Evolutionary conservation across 2,797 vertebrate species (phyloP).

Genomic region (Lemur catta): DNA sequence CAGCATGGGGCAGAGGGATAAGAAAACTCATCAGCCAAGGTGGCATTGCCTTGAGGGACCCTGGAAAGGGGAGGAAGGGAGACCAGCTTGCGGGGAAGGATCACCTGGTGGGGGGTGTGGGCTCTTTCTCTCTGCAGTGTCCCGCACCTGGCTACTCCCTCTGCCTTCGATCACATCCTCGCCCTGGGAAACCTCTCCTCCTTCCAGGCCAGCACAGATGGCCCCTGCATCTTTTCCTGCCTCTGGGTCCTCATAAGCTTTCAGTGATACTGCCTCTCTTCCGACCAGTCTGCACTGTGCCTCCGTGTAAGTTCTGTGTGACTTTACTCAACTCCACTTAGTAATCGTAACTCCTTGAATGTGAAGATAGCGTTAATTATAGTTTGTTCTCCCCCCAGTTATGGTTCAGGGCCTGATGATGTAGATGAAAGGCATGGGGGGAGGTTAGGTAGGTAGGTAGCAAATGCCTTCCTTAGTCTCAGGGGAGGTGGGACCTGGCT

Average conservation of each 20-base stretch:
- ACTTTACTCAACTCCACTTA: background rate
- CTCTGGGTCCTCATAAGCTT: background rate
- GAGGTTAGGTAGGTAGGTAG: too few species aligned
- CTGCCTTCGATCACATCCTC: background rate
- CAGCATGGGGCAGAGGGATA: background rate
- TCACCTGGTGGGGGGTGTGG: background rate
- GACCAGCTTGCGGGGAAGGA: background rate
- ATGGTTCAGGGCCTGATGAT: background rate
- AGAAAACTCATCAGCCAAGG: background rate
- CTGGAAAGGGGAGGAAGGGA: background rate
- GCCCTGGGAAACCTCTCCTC: too few species aligned
- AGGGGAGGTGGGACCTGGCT: background rate
- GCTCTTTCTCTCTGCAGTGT: background rate
- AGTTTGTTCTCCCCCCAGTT: background rate
- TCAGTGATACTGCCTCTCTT: background rate
- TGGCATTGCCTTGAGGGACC: background rate
- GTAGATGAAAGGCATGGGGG: background rate
- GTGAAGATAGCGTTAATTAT: background rate
- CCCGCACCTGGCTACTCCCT: background rate
- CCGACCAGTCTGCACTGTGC: background rate
- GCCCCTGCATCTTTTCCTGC: background rate
- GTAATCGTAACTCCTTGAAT: background rate
- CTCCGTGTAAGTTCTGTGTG: background rate
- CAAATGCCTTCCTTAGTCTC: conserved; percentile 28
- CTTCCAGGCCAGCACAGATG: background rate